A percentile compares a stretch with the other conserved stretches of the same genome.
These are phyloP conservation scores for Cyanoramphus novaezelandiae DNA, from an alignment of 2,113 vertebrate species.

Conservation along the genomic window DNA sequence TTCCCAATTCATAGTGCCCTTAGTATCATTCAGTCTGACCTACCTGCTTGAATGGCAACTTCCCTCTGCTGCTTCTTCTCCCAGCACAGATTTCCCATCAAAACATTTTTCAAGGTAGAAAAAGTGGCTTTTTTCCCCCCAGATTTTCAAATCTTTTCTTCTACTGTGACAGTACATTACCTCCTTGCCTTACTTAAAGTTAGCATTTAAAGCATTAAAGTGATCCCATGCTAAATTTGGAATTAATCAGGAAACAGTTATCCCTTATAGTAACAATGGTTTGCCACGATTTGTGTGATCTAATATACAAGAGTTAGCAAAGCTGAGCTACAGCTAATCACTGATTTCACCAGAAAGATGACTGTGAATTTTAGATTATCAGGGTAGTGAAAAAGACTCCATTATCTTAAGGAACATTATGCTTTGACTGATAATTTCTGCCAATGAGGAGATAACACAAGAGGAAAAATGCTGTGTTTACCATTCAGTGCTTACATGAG, in stretches of 20 bases:
- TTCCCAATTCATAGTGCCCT: not conserved
- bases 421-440: not conserved
- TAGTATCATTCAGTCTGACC: not conserved
- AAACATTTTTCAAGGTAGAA: not conserved
- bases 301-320: not conserved
- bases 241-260: not conserved
- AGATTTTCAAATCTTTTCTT: not conserved
- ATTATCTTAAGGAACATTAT: not conserved
- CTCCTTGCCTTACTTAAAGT: not conserved
- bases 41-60: not conserved
- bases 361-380: not conserved
- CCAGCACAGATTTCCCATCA: not conserved
- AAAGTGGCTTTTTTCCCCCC: not conserved
- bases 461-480: not conserved
- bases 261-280: not conserved
- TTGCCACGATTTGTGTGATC: not conserved
- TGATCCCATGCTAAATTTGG: not conserved
- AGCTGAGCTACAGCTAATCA: not conserved
- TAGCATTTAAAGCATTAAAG: not conserved
- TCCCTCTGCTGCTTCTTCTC: not conserved
- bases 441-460: not conserved
- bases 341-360: not conserved
- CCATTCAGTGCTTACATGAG: not conserved
- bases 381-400: not conserved
- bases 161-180: not conserved